A percentile compares a stretch with the other conserved stretches of the same genome.
Evolutionary conservation across 1,140 invertebrate genomes (phyloP).

Genomic region (Gryon sp.): DNA sequence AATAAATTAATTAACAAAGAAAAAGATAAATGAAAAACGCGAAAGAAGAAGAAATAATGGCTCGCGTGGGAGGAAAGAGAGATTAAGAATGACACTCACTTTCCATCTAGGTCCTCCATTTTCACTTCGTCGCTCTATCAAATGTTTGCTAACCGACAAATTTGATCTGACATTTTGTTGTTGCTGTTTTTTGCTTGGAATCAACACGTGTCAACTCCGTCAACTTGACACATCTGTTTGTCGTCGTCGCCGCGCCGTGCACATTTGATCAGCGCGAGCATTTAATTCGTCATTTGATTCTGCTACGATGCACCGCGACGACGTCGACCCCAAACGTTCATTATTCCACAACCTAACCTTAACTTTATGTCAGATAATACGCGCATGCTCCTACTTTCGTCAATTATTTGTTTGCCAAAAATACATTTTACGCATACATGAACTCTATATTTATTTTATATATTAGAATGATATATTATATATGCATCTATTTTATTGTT

Average conservation of each 20-base stretch:
- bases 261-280: background rate
- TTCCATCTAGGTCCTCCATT: slow-evolving; percentile 13
- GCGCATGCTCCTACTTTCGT: background rate
- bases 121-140: slow-evolving; percentile 1
- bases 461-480: no score
- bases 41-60: background rate
- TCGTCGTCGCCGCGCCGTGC: background rate
- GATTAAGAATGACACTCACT: slow-evolving; percentile 39
- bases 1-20: no score
- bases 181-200: no score
- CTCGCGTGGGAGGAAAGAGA: background rate
- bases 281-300: background rate
- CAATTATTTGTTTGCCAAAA: no score
- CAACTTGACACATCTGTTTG: slow-evolving; percentile 63
- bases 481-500: no score
- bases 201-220: slow-evolving; percentile 65
- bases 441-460: no score
- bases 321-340: background rate
- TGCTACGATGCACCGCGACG: background rate
- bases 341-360: background rate
- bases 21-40: background rate
- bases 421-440: no score
- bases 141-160: slow-evolving; percentile 19
- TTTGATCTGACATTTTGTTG: slow-evolving; percentile 46
- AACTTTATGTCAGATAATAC: background rate